A percentile compares a stretch with the other conserved stretches of the same genome.
Evolutionary conservation across 2,113 vertebrate species (phyloP).

Genomic region (Gobius niger): DNA sequence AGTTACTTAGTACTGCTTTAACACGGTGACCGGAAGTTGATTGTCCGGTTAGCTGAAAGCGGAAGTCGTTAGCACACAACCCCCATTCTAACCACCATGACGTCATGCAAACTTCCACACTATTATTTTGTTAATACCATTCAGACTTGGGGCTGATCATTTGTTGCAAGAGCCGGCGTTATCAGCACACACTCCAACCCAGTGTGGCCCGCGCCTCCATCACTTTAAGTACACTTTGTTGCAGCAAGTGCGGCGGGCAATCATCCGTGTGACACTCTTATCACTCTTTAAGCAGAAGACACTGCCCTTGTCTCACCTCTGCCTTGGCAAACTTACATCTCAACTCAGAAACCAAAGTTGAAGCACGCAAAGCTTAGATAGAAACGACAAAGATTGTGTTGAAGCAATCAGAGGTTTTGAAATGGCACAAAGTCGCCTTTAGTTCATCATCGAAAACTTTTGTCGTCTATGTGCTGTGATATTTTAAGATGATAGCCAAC

Average conservation of each 20-base stretch:
- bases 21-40: too few relatives aligned
- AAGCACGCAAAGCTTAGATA: slow-evolving; percentile 5
- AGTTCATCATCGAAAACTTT: slow-evolving; percentile 13
- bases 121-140: background rate
- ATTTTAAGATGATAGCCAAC: slow-evolving; percentile 8
- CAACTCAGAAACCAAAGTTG: slow-evolving; percentile 25
- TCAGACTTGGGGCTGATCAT: background rate
- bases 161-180: background rate
- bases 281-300: slow-evolving; percentile 12
- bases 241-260: background rate
- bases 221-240: slow-evolving; percentile 10
- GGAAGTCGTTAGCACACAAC: too few relatives aligned
- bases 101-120: too few relatives aligned
- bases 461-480: background rate
- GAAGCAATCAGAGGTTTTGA: slow-evolving; percentile 16
- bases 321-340: slow-evolving; percentile 10
- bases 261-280: slow-evolving; percentile 12
- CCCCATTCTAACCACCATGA: too few relatives aligned
- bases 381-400: slow-evolving; percentile 1
- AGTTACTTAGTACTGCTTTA: too few relatives aligned
- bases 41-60: too few relatives aligned
- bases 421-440: slow-evolving; percentile 18
- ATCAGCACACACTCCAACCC: slow-evolving; percentile 1
- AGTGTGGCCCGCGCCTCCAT: background rate
- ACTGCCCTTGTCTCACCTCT: background rate